phyloP scores from a whole-genome alignment of 1,140 invertebrate genomes.

The Macrosteles quadrilineatus region DNA sequence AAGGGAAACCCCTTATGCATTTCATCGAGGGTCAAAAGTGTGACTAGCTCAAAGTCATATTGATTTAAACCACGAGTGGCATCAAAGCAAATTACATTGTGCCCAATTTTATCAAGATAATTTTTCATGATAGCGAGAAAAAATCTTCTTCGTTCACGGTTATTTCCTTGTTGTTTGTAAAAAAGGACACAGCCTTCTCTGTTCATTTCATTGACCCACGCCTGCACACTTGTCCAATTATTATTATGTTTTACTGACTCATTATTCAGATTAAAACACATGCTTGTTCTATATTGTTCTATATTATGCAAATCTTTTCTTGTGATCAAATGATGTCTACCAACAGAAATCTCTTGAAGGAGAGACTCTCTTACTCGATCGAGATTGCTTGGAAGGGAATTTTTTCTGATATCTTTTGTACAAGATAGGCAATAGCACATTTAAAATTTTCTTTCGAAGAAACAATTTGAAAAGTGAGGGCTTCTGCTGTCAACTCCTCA shows the following conservation, averaged over 20 bases:
- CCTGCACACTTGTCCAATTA: neutral
- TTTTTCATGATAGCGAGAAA: neutral
- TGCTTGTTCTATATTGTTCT: no score
- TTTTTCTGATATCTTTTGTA: neutral
- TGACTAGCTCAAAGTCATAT: neutral
- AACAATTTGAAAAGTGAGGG: no score
- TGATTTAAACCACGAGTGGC: neutral
- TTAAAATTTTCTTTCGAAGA: no score
- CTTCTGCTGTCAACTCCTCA: no score
- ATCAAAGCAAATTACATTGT: neutral
- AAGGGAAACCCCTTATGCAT: neutral
- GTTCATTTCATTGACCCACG: neutral
- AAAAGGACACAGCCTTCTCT: neutral
- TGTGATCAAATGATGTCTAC: neutral
- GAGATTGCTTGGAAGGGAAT: neutral
- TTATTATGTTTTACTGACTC: neutral
- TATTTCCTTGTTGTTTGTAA: neutral
- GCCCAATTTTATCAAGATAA: neutral
- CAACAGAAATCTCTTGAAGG: neutral
- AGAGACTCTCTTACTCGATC: neutral
- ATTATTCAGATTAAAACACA: neutral
- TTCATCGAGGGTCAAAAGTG: neutral
- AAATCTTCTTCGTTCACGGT: neutral
- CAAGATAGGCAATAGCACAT: neutral
- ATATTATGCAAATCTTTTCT: constrained; percentile 1